phyloP scores from a whole-genome alignment of 2,797 vertebrate genomes.

The Chromobotia macracanthus region DNA sequence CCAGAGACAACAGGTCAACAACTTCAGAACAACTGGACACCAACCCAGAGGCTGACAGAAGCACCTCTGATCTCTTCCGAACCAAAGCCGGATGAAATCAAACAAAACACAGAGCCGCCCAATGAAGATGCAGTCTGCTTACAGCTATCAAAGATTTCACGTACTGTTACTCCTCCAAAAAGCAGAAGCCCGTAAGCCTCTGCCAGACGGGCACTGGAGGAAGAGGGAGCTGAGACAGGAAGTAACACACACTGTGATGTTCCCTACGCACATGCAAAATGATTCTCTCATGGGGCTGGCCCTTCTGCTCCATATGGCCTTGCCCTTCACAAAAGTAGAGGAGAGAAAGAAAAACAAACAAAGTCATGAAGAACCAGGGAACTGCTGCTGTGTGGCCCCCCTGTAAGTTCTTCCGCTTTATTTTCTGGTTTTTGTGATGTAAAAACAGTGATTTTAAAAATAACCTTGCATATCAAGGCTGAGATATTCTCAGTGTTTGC shows the following conservation, averaged over 20 bases:
- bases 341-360: constrained; percentile 42
- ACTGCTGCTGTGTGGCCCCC: constrained; percentile 13
- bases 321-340: constrained; percentile 38
- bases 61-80: not conserved
- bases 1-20: not conserved
- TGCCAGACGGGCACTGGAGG: constrained; percentile 58
- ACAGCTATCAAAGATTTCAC: not conserved
- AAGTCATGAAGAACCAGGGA: constrained; percentile 40
- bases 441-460: constrained; percentile 53
- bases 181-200: not conserved
- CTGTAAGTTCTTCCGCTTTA: constrained; percentile 60
- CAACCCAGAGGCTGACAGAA: not conserved
- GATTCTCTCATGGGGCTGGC: constrained; percentile 57
- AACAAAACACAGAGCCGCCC: not conserved
- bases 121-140: constrained; percentile 1
- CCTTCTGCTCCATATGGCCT: constrained; percentile 61
- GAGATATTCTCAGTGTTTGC: constrained; percentile 44
- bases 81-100: not conserved
- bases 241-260: constrained; percentile 46
- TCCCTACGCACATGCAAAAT: constrained; percentile 61
- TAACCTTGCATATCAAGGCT: constrained; percentile 53
- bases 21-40: not conserved
- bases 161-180: constrained; percentile 5
- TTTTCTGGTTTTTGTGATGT: constrained; percentile 67
- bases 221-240: constrained; percentile 51